Conservation (phyloP, 2,113 vertebrate species). For the Bubo bubo region DNA sequence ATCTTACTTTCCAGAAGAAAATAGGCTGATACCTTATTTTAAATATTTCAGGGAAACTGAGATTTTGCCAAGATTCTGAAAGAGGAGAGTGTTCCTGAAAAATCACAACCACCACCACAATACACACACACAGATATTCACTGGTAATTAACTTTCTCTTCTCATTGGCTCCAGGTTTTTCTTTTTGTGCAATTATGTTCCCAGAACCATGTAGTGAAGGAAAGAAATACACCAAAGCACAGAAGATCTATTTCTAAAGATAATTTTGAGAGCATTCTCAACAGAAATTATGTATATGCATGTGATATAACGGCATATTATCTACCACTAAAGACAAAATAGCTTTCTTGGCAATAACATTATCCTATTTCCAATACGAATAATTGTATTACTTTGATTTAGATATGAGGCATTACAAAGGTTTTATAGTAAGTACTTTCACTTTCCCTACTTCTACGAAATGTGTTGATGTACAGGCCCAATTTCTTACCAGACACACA, state of each 20-base stretch:
- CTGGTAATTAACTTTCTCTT: neutral
- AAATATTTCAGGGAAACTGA: neutral
- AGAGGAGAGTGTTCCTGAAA: neutral
- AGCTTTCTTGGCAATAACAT: constrained; percentile 66
- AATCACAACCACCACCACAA: neutral
- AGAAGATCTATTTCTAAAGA: neutral
- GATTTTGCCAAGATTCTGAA: neutral
- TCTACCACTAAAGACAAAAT: constrained; percentile 57
- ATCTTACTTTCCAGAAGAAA: constrained; percentile 12
- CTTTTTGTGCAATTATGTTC: neutral
- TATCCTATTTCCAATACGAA: constrained; percentile 54
- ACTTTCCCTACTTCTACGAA: neutral
- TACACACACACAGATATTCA: neutral
- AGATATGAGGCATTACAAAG: constrained; percentile 53
- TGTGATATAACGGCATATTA: constrained; percentile 35
- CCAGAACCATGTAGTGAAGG: neutral
- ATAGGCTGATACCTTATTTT: neutral
- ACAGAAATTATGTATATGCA: constrained; percentile 20
- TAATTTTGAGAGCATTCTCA: neutral
- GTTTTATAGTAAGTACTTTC: constrained; percentile 24
- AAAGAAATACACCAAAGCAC: neutral
- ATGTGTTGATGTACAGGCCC: neutral
- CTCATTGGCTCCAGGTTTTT: neutral
- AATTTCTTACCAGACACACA: neutral
- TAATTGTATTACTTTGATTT: constrained; percentile 52